Base-by-base conservation (phyloP, 2,797 vertebrate genomes). In the Malurus leucopterus region DNA sequence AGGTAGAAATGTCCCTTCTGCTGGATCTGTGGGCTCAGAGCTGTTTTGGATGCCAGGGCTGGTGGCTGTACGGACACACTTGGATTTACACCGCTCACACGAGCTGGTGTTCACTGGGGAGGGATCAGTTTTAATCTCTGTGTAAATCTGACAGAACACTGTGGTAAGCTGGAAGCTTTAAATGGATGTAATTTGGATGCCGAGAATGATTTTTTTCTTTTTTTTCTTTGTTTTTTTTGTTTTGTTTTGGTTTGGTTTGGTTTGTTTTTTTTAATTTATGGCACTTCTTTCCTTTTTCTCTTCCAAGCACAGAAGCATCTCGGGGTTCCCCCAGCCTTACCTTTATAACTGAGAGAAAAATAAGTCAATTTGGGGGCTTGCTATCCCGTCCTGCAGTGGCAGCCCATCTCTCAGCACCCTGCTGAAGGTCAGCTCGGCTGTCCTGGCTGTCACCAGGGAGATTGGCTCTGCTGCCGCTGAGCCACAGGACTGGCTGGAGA, bases 401-500 rank as follows among this genome's bases (percentile, higher is more conserved):
- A 75, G 6, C 3, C 0, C 53, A 18, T 16, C 59, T 71, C 49
- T 4, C 32, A 6, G 3, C 15, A 2, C 13, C 21, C 29, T 53
- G 69, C 36, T 10, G 63, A 65, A 59, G 69, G 70, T 55, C 84
- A 26, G 72, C 67, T 65, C 76, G 3, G 62, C 73, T 40, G 53
- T 24, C 50, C 90, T 3, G 61, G 43, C 47, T 84, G 67, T 88
- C 83, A 3, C 87, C 73, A 73, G 73, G 89, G 92, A 86, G 77
- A 78, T n/a, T 50, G 47, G n/a, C 76, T 29, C 76, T 17, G 55
- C 36, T 43, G 63, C 50, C 0, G 1, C 72, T 6, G 75, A 79
- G 84, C 58, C 62, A 0, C 72, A 17, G 86, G 8, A 8, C 86
- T 24, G 78, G 30, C 41, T 16, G 0, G 55, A 34, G 65, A 61